Evolutionary conservation across 2,797 vertebrate genomes (phyloP).

Genomic region (Lithobates pipiens): DNA sequence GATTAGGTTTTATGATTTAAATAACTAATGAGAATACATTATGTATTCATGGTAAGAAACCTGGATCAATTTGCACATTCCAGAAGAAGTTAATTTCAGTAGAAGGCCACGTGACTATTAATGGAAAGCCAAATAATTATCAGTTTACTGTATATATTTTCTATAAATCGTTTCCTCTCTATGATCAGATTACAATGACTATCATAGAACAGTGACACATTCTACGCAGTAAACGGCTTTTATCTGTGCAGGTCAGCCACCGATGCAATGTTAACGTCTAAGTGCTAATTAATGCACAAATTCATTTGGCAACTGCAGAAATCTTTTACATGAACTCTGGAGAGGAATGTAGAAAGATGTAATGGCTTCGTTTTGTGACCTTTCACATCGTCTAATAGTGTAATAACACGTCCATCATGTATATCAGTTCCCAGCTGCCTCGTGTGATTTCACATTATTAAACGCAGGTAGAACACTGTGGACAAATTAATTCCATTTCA

Average conservation of each 20-base stretch:
- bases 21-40: too few species aligned
- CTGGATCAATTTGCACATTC: too few species aligned
- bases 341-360: slow-evolving; percentile 10
- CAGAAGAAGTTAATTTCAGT: too few species aligned
- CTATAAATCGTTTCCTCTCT: slow-evolving; percentile 10
- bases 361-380: slow-evolving; percentile 17
- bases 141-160: neutral
- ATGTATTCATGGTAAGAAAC: too few species aligned
- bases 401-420: neutral
- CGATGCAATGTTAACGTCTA: slow-evolving; percentile 31
- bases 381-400: slow-evolving; percentile 11
- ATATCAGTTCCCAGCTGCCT: slow-evolving; percentile 5
- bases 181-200: slow-evolving; percentile 5
- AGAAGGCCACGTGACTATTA: too few species aligned
- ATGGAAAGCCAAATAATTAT: neutral
- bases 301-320: slow-evolving; percentile 33
- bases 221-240: slow-evolving; percentile 13
- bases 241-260: slow-evolving; percentile 23
- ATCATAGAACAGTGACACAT: slow-evolving; percentile 37
- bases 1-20: too few species aligned
- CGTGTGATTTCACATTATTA: neutral
- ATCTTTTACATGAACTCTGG: slow-evolving; percentile 8
- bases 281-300: slow-evolving; percentile 51
- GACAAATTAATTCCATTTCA: neutral
- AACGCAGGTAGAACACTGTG: neutral